These are phyloP conservation scores for Entelurus aequoreus DNA, from an alignment of 2,113 vertebrate species.

Conservation along the genomic window DNA sequence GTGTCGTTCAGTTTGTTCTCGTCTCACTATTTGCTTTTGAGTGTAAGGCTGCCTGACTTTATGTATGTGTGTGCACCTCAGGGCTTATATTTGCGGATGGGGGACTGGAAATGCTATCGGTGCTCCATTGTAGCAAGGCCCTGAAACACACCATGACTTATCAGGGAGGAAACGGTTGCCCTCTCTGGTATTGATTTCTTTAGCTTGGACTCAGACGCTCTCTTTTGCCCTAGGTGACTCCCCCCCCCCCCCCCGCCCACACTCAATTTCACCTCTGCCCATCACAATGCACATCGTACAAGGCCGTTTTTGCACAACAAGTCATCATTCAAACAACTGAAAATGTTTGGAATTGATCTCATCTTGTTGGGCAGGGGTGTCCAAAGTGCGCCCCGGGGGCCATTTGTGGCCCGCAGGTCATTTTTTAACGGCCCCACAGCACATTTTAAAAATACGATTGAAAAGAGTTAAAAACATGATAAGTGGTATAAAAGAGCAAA, in stretches of 20 bases:
- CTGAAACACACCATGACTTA: slow-evolving; percentile 56
- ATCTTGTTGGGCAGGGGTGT: too few species aligned
- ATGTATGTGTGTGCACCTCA: slow-evolving; percentile 29
- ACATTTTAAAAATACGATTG: too few species aligned
- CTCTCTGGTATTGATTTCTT: slow-evolving; percentile 59
- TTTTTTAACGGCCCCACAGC: too few species aligned
- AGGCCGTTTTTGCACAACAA: slow-evolving; percentile 58
- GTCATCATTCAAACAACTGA: slow-evolving; percentile 71
- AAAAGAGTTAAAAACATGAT: too few species aligned
- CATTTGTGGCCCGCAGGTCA: too few species aligned
- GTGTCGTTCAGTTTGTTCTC: slow-evolving; percentile 47
- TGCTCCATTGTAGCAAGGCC: slow-evolving; percentile 41
- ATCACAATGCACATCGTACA: slow-evolving; percentile 51
- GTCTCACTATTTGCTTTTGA: slow-evolving; percentile 43
- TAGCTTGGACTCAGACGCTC: slow-evolving; percentile 59
- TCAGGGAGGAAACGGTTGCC: slow-evolving; percentile 62
- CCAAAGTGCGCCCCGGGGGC: too few species aligned
- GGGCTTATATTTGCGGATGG: neutral
- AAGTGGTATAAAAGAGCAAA: too few species aligned
- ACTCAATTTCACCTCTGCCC: slow-evolving; percentile 52
- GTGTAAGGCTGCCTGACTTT: slow-evolving; percentile 37
- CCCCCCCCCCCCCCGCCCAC: slow-evolving; percentile 17
- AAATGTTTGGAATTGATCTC: slow-evolving; percentile 69
- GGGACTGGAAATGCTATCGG: slow-evolving; percentile 45
- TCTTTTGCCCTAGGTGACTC: slow-evolving; percentile 51